Conservation (phyloP, 1,140 invertebrate species). For the Apocrypta bakeri region DNA sequence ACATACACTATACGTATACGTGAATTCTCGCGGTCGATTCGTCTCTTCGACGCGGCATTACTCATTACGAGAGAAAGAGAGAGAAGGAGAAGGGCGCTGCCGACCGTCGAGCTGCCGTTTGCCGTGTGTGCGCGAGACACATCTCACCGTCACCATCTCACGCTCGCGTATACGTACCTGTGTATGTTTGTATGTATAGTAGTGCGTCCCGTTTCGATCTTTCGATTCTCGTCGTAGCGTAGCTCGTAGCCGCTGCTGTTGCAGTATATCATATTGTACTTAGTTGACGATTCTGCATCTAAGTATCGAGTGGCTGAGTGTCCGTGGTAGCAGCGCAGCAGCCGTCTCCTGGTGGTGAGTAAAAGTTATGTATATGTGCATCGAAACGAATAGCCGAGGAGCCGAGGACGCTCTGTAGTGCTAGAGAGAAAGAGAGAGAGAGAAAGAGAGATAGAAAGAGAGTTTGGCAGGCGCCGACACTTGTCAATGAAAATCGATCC, state of each 20-base stretch:
- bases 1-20: no score
- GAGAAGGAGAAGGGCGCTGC: conserved; percentile 31
- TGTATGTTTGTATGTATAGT: not conserved
- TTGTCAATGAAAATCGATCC: conserved; percentile 71
- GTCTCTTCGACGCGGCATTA: not conserved
- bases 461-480: conserved; percentile 62
- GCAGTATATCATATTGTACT: not conserved
- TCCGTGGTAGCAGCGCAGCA: not conserved
- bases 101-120: no score
- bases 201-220: not conserved
- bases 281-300: no score
- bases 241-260: not conserved
- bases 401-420: not conserved
- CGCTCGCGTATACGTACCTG: not conserved
- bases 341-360: not conserved
- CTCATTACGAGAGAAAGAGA: not conserved
- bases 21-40: not conserved
- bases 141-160: no score
- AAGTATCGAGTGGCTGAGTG: not conserved
- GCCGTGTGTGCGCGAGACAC: not conserved
- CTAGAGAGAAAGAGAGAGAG: no score
- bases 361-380: not conserved
- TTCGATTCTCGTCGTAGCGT: no score
- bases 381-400: no score
- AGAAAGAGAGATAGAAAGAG: no score